These are phyloP conservation scores for Pseudomyrmex dendroicus DNA, from an alignment of 1,140 invertebrate genomes.

Conservation along the genomic window DNA sequence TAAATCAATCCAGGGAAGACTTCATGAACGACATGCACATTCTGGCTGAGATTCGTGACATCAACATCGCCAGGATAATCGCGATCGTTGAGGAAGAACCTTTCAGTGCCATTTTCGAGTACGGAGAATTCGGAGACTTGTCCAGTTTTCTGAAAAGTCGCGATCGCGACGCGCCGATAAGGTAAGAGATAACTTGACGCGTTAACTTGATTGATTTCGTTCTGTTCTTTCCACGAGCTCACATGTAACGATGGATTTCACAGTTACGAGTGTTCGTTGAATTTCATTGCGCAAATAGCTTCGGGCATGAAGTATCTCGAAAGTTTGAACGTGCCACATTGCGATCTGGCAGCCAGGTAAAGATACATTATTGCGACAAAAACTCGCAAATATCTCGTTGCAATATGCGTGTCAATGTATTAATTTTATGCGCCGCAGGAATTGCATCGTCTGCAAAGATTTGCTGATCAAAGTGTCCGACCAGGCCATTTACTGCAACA, in stretches of 20 bases:
- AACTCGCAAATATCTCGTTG: background rate
- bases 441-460: slow-evolving; percentile 93
- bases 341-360: slow-evolving; percentile 92
- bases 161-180: slow-evolving; percentile 78
- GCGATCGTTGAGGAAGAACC: slow-evolving; percentile 94
- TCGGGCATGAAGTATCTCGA: slow-evolving; percentile 95
- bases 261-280: slow-evolving; percentile 92
- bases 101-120: slow-evolving; percentile 93
- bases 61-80: slow-evolving; percentile 93
- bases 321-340: slow-evolving; percentile 90
- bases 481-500: slow-evolving; percentile 94
- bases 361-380: slow-evolving; percentile 11
- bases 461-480: slow-evolving; percentile 94
- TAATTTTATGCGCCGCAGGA: slow-evolving; percentile 86
- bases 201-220: background rate
- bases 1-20: slow-evolving; percentile 87
- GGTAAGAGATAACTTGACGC: slow-evolving; percentile 70
- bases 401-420: background rate
- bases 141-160: slow-evolving; percentile 89
- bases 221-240: background rate
- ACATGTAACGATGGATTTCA: slow-evolving; percentile 68
- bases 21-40: slow-evolving; percentile 94
- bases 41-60: slow-evolving; percentile 92
- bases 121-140: slow-evolving; percentile 93
- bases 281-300: slow-evolving; percentile 93